These are phyloP conservation scores for Psettodes erumei DNA, from an alignment of 2,113 vertebrate genomes.

Conservation along the genomic window DNA sequence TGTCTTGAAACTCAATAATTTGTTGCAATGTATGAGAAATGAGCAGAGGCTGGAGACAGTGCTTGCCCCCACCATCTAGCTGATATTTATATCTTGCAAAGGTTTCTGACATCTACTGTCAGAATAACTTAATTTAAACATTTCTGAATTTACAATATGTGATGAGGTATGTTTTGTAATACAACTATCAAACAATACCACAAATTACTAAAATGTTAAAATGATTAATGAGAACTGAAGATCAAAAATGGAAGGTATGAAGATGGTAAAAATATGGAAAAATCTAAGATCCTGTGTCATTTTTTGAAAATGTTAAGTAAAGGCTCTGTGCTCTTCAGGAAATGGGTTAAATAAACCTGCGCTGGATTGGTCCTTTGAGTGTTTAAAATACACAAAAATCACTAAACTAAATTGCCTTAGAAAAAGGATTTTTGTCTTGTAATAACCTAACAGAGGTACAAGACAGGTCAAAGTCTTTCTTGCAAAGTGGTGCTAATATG, in stretches of 20 bases:
- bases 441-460: background rate
- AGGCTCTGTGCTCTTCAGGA: background rate
- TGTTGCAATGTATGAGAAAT: no score
- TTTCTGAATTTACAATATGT: no score
- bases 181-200: background rate
- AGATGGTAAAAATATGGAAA: background rate
- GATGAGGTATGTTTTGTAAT: no score
- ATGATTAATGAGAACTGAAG: background rate
- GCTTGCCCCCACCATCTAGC: no score
- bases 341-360: background rate
- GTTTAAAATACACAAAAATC: no score
- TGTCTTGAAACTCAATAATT: no score
- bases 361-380: background rate
- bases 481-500: background rate
- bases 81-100: no score
- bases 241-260: background rate
- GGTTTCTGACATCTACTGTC: no score
- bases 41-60: no score
- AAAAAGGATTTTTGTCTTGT: background rate
- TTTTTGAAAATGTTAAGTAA: background rate
- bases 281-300: background rate
- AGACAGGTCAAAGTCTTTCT: slow-evolving; percentile 3
- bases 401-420: background rate
- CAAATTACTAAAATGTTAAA: background rate
- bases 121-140: no score